Base-by-base conservation (phyloP, 1,140 invertebrate species). In the Orchesella cincta region DNA sequence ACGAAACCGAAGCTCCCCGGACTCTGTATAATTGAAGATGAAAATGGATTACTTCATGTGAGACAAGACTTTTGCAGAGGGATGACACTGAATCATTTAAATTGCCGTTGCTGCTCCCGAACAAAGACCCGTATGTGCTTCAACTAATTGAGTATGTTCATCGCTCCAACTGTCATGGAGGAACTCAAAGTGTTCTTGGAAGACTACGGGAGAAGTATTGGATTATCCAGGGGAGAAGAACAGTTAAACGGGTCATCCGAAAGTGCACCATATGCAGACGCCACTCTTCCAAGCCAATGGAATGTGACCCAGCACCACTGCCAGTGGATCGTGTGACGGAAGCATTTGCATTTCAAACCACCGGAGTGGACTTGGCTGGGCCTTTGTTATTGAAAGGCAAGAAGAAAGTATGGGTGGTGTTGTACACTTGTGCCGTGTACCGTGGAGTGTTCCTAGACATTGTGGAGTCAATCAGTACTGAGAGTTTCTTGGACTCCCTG, bases 401-500 rank as follows among this genome's bases (percentile, higher is more conserved):
- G 28, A 23, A 77, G 54, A 84, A 85, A 57, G 71, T 78, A 5
- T 86, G 84, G 83, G 81, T 86, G 1, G 78, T 77, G 12, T 57
- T 57, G 54, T 57, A 83, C 34, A 82, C 79, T 12, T 83, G 82
- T 79, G 52, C 77, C 1, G 52, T 76, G 70, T 78, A 78, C 29
- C 64, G 72, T 57, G 57, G 76, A 46, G 73, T 83, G 1, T 81
- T 18, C n/a, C 5, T 57, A 23, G 54, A 57, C 23, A 12, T 57
- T 23, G 54, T 57, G 12, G 26, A 12, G 26, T 18, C 12, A 18
- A 18, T 12, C 23, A 57, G 54, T 23, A 18, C 54, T 18, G 23
- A 18, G 88, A 5, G 85, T 87, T 57, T 86, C 71, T 57, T 87
- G n/a, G 80, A 81, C 36, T 82, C 83, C 23, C 71, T 88, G 1